These are phyloP conservation scores for Anseranas semipalmata DNA, from an alignment of 2,113 vertebrate genomes.

Conservation along the genomic window DNA sequence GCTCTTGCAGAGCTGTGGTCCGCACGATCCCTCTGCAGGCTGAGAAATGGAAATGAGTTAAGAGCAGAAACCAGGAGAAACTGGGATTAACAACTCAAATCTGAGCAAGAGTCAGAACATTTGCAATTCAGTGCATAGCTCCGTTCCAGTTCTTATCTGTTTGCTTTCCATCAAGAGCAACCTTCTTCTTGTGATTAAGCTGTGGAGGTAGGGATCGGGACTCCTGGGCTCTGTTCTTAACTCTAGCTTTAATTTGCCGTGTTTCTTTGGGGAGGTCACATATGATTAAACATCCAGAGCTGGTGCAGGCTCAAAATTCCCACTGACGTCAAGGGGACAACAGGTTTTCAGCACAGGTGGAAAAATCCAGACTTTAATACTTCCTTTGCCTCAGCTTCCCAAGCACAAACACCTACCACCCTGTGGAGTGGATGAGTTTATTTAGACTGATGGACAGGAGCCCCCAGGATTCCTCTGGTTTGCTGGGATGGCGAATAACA, in stretches of 20 bases:
- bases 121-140: not conserved
- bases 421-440: not conserved
- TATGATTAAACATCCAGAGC: not conserved
- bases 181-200: not conserved
- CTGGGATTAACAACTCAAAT: not conserved
- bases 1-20: not conserved
- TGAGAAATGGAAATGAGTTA: not conserved
- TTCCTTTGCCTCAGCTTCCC: not conserved
- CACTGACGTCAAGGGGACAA: not conserved
- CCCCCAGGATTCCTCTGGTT: rapidly evolving
- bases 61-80: not conserved
- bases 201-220: not conserved
- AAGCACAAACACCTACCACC: not conserved
- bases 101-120: not conserved
- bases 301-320: not conserved
- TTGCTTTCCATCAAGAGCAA: conserved; percentile 10
- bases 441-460: not conserved
- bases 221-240: not conserved
- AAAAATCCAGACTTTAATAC: not conserved
- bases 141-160: not conserved
- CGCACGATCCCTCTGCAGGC: rapidly evolving
- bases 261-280: not conserved
- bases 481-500: not conserved
- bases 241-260: not conserved
- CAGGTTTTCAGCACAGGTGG: not conserved